phyloP scores from a whole-genome alignment of 2,113 vertebrate genomes.

The Columbina picui region DNA sequence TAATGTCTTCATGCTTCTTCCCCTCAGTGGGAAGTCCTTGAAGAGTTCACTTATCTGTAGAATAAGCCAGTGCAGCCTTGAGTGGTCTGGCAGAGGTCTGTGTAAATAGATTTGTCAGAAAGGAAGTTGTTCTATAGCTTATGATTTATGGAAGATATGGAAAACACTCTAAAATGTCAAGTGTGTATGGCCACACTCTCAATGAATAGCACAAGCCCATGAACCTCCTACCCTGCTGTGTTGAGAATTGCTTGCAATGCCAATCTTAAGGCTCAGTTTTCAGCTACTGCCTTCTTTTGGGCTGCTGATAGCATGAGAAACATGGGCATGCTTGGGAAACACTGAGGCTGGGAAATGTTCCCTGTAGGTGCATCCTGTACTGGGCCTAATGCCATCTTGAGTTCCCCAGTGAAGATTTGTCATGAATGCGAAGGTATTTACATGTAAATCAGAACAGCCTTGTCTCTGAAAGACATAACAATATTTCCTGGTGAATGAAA shows the following conservation, averaged over 20 bases:
- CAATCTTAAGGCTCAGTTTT: neutral
- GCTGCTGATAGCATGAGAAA: neutral
- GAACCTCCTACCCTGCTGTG: neutral
- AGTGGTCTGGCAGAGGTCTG: conserved; percentile 15
- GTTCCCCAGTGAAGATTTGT: neutral
- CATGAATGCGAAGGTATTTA: neutral
- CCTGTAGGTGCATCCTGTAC: neutral
- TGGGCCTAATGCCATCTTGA: neutral
- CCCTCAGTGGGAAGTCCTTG: neutral
- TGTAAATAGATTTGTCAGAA: conserved; percentile 29
- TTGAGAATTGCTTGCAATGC: neutral
- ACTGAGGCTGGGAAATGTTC: neutral
- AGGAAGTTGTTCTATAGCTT: neutral
- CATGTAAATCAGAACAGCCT: neutral
- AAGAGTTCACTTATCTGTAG: neutral
- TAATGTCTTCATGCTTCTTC: neutral
- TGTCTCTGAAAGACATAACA: neutral
- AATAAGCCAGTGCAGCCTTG: neutral
- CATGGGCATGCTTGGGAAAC: neutral
- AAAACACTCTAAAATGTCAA: neutral
- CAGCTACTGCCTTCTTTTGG: neutral
- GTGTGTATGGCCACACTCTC: neutral
- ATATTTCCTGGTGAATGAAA: neutral
- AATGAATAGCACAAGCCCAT: neutral
- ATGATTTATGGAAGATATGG: neutral